A percentile compares a stretch with the other conserved stretches of the same genome.
These are phyloP conservation scores for Furnarius figulus DNA, from an alignment of 2,113 vertebrate genomes.

Conservation along the genomic window DNA sequence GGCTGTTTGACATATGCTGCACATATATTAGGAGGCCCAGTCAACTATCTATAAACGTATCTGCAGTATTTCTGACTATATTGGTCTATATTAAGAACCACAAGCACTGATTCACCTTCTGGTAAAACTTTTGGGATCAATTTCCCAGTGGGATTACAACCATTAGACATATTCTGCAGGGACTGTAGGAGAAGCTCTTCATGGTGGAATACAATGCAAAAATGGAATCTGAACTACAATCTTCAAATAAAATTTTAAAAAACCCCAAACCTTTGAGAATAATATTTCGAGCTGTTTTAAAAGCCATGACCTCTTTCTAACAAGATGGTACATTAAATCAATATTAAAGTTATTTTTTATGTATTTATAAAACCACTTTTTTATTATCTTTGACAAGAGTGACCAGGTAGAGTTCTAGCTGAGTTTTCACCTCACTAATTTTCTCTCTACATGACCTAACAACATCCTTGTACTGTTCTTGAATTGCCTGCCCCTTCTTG, in stretches of 20 bases:
- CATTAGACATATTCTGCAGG: not conserved
- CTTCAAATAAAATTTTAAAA: not conserved
- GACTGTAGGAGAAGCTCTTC: not conserved
- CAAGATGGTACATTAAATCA: not conserved
- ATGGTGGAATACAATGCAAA: not conserved
- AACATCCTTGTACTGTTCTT: not conserved
- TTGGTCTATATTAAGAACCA: not conserved
- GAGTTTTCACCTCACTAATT: not conserved
- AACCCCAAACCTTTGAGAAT: not conserved
- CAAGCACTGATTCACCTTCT: not conserved
- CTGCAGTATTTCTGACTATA: not conserved
- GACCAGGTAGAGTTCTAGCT: not conserved
- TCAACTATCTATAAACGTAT: not conserved
- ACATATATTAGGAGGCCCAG: not conserved
- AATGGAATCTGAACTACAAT: not conserved
- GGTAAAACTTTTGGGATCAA: not conserved
- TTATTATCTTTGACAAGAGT: not conserved
- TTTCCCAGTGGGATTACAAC: not conserved
- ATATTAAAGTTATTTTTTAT: not conserved
- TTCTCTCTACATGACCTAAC: not conserved
- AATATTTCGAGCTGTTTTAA: not conserved
- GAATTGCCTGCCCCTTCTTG: not conserved
- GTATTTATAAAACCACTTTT: not conserved
- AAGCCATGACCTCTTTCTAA: not conserved
- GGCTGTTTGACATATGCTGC: slow-evolving; percentile 10